Conservation (phyloP, 2,797 vertebrate species). For the Pterois miles region DNA sequence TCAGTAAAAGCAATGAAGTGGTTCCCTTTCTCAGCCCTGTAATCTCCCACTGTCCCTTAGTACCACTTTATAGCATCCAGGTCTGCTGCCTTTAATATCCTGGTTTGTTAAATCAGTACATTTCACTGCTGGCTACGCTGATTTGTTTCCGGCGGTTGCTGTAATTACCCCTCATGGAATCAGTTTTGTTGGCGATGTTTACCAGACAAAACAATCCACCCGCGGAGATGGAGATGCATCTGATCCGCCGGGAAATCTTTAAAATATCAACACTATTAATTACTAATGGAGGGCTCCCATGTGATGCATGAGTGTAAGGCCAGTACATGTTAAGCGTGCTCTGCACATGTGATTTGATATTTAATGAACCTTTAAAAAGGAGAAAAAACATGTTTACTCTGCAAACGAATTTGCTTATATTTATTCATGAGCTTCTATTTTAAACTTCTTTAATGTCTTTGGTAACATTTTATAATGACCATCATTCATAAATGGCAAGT, state of each 20-base stretch:
- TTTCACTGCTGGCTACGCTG: constrained; percentile 47
- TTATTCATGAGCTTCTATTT: constrained; percentile 31
- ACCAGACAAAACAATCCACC: constrained; percentile 54
- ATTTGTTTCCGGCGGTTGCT: constrained; percentile 43
- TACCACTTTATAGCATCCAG: constrained; percentile 49
- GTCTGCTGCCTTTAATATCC: constrained; percentile 69
- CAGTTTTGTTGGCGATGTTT: constrained; percentile 55
- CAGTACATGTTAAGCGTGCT: constrained; percentile 9
- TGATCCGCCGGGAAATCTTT: constrained; percentile 63
- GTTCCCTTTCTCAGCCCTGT: constrained; percentile 19
- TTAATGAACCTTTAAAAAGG: constrained; percentile 37
- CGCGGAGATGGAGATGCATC: constrained; percentile 54
- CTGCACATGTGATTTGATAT: constrained; percentile 14
- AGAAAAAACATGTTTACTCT: constrained; percentile 5
- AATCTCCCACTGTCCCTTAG: constrained; percentile 52
- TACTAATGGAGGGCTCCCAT: constrained; percentile 43
- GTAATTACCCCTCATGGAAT: constrained; percentile 71
- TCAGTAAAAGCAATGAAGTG: constrained; percentile 67
- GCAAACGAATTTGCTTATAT: constrained; percentile 1
- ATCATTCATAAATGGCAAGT: not conserved
- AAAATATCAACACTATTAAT: constrained; percentile 68
- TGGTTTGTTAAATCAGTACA: constrained; percentile 43
- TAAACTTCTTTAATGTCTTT: not conserved
- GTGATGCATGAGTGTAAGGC: constrained; percentile 17
- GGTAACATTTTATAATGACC: not conserved